Percentiles rank a stretch among this genome's conserved stretches.
These are phyloP conservation scores for Hydrophis major DNA, from an alignment of 2,797 vertebrate genomes.

Conservation along the genomic window DNA sequence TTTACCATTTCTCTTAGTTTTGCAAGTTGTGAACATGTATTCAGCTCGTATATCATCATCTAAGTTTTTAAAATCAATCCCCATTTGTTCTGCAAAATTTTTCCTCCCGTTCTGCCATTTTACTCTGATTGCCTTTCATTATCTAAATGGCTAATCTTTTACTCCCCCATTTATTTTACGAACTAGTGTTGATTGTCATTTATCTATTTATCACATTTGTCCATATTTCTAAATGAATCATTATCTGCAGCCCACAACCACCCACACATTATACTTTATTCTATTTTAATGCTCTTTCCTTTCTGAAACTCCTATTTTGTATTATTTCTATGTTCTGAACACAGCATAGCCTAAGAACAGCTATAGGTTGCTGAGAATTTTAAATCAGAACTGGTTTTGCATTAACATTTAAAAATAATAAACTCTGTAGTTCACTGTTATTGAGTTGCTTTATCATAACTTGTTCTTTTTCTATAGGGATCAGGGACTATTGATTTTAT, in stretches of 20 bases:
- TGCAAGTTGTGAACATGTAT: constrained; percentile 7
- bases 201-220: constrained; percentile 8
- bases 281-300: neutral
- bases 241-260: neutral
- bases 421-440: neutral
- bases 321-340: neutral
- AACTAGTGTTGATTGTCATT: neutral
- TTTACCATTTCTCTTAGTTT: constrained; percentile 4
- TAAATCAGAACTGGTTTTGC: neutral
- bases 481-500: neutral
- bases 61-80: neutral
- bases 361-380: neutral
- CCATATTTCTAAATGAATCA: neutral
- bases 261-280: neutral
- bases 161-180: neutral
- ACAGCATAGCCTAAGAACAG: neutral
- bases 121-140: constrained; percentile 6
- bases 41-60: constrained; percentile 6
- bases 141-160: constrained; percentile 1
- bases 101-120: neutral
- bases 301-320: neutral
- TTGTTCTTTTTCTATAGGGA: neutral
- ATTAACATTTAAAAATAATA: neutral
- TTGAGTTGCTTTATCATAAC: neutral
- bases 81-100: neutral